Conservation (phyloP, 1,140 invertebrate species). For the Drosophila arawakana region DNA sequence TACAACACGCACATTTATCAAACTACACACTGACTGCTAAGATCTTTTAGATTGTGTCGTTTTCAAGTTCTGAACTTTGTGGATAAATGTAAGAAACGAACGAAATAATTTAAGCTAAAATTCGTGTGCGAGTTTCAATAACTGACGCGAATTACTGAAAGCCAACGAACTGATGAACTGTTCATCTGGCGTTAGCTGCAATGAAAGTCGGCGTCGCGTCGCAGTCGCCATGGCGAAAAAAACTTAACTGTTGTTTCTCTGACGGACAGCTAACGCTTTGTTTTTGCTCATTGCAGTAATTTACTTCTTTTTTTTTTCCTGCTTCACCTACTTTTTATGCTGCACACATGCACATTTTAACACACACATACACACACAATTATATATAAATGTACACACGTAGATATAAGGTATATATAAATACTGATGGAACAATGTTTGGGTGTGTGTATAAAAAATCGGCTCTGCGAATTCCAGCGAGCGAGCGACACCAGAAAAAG, state of each 20-base stretch:
- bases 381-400: conserved; percentile 5
- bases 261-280: conserved; percentile 35
- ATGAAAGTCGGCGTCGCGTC: conserved; percentile 51
- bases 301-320: conserved; percentile 46
- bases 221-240: conserved; percentile 51
- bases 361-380: conserved; percentile 34
- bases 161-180: conserved; percentile 46
- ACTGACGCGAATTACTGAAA: conserved; percentile 55
- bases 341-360: conserved; percentile 48
- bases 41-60: conserved; percentile 19
- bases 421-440: conserved; percentile 8
- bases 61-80: conserved; percentile 12
- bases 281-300: conserved; percentile 70
- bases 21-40: conserved; percentile 41
- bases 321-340: conserved; percentile 72
- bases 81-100: conserved; percentile 16
- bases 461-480: conserved; percentile 61
- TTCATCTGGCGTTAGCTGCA: conserved; percentile 49
- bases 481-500: conserved; percentile 44
- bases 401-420: conserved; percentile 2
- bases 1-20: conserved; percentile 21
- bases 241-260: conserved; percentile 68
- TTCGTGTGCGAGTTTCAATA: conserved; percentile 40
- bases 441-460: conserved; percentile 15
- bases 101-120: conserved; percentile 16